A percentile compares a stretch with the other conserved stretches of the same genome.
phyloP scores from a whole-genome alignment of 2,797 vertebrate genomes.

The Periophthalmus magnuspinnatus region DNA sequence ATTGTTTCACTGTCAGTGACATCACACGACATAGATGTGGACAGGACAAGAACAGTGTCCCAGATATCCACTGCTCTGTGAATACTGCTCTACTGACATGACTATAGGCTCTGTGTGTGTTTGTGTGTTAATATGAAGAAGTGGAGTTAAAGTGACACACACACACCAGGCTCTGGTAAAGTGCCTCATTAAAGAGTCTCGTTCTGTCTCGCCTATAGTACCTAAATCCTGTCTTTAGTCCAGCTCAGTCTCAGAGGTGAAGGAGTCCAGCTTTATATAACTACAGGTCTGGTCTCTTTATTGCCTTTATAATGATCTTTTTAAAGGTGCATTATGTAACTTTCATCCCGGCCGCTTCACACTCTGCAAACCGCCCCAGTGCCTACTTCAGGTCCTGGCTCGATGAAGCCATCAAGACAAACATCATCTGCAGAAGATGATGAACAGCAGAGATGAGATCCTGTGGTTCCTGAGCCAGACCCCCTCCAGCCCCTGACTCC shows the following conservation, averaged over 20 bases:
- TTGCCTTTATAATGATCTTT: not conserved
- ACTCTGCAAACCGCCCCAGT: too few relatives aligned
- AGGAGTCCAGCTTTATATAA: not conserved
- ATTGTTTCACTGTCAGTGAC: not conserved
- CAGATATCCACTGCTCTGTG: slow-evolving; percentile 1
- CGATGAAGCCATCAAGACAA: too few relatives aligned
- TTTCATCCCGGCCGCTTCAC: too few relatives aligned
- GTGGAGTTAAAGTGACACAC: slow-evolving; percentile 40
- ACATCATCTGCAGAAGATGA: too few relatives aligned
- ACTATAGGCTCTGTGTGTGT: too few relatives aligned
- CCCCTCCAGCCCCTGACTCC: too few relatives aligned
- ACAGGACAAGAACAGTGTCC: not conserved
- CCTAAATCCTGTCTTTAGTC: slow-evolving; percentile 18
- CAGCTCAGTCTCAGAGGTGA: slow-evolving; percentile 1
- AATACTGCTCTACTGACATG: not conserved
- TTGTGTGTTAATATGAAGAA: slow-evolving; percentile 51
- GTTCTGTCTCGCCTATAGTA: slow-evolving; percentile 19
- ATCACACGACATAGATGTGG: not conserved
- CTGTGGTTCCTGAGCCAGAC: too few relatives aligned
- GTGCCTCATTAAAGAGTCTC: slow-evolving; percentile 62
- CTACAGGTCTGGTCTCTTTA: slow-evolving; percentile 8
- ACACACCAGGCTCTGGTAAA: slow-evolving; percentile 40
- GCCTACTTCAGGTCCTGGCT: too few relatives aligned
- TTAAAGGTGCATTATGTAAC: not conserved
- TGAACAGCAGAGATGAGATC: too few relatives aligned